Evolutionary conservation across 2,888 invertebrate genomes (phyloP), one percentile per base, ranked within the genome.

Genomic region (Uloborus plumipes): DNA sequence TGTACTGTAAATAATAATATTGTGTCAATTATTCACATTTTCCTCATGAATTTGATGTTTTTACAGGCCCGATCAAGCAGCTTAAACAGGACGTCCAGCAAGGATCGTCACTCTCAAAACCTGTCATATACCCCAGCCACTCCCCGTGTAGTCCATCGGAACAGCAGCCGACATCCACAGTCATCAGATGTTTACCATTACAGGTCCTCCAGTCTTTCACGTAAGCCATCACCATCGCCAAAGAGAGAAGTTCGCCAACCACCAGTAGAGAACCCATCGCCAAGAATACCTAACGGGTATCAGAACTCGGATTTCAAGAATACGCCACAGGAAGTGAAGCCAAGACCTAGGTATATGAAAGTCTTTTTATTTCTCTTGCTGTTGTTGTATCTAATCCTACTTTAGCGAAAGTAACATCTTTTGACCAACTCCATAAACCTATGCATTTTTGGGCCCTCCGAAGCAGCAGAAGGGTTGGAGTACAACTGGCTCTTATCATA

Each of bases 181-280:
- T n/a, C 82, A 9, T 51, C 76, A 1, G 82, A 82, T 26, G 49
- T 62, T 13, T 72, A 83, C 66, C 77, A 77, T 49, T 72, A 67
- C 20, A 65, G 83, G 11, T 83, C 83, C 2, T 83, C 83, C 47
- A 83, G 83, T 67, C 64, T 83, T 13, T 58, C 76, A 22, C 61
- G 83, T 26, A 66, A 64, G 26, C 20, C 61, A 7, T 81, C 81
- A 6, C 75, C 81, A 3, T 83, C 83, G 31, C 83, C 77, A 31
- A 83, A 83, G 18, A 50, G 77, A 26, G 83, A 83, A 50, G 15
- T n/a, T 14, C 69, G 58, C 11, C 55, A 31, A 20, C 18, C 47
- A 9, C 14, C 39, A 39, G 15, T 16, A 39, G 66, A 66, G 49
- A 66, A 66, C 15, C 6, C 69, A 39, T 26, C 58, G 39, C 58